phyloP scores from a whole-genome alignment of 2,797 vertebrate genomes.

The Microchirus variegatus region DNA sequence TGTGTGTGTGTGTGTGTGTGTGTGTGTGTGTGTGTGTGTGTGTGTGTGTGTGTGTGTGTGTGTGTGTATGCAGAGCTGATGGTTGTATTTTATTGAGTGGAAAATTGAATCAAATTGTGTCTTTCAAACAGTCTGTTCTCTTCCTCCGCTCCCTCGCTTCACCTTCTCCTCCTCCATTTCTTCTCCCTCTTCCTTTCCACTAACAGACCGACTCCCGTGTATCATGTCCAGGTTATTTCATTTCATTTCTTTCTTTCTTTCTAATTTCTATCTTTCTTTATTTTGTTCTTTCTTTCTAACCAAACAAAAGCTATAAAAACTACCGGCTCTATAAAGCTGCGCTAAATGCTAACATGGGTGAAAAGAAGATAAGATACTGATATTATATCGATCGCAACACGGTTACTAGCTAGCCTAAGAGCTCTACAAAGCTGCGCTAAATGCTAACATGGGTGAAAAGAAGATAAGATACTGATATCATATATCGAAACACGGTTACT shows the following conservation, averaged over 20 bases:
- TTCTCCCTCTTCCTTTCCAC: constrained; percentile 15
- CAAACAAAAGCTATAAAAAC: no score
- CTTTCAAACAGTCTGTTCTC: constrained; percentile 89
- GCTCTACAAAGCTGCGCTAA: no score
- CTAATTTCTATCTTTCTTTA: not conserved
- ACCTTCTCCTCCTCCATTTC: constrained; percentile 15
- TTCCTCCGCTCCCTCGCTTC: constrained; percentile 38
- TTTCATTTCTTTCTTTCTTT: not conserved
- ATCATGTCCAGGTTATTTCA: no score
- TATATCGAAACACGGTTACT: no score
- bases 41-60: constrained; percentile 30
- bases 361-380: no score
- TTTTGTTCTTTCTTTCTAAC: not conserved
- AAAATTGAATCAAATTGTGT: constrained; percentile 99
- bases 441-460: no score
- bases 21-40: constrained; percentile 35
- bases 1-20: constrained; percentile 40
- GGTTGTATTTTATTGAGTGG: constrained; percentile 98
- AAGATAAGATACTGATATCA: no score
- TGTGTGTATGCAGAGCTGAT: constrained; percentile 78
- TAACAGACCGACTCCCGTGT: not conserved
- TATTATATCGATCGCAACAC: no score
- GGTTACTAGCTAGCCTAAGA: no score
- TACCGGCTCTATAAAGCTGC: no score
- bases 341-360: no score